Base-by-base conservation (phyloP, 2,113 vertebrate genomes). In the Conger conger region DNA sequence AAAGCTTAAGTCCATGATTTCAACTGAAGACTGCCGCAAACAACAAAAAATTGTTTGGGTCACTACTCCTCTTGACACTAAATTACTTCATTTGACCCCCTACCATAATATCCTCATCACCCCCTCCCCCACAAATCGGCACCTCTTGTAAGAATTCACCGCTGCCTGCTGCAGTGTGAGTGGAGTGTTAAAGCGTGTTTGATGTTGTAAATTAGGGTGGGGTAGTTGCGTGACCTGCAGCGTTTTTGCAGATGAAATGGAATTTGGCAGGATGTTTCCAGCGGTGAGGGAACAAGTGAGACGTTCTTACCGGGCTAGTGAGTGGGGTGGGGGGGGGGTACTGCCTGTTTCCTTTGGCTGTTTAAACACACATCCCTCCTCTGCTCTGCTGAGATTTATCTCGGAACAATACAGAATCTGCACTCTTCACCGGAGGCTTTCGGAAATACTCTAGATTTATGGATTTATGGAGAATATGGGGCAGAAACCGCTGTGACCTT, bases 241-340 rank as follows among this genome's bases (percentile, higher is more conserved):
- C 30, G 50, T 60, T 82, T 42, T n/a, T 18, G 27, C 2, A 16
- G 68, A 86, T 4, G 85, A 82, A 82, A 79, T 50, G 1, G 17
- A 78, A 18, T 35, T 82, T 68, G 57, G 20, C 50, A 82, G 80
- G 85, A 82, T 8, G 63, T 82, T 60, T 86, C 80, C 68, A 50
- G 68, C 80, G 11, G 80, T 15, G 35, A 53, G 33, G 85, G 80
- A 86, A 86, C 80, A 82, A 86, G 85, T 37, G 50, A 82, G 73
- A 82, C 80, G 76, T 85, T 85, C 80, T 76, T 15, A 18, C 38
- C 38, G 79, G 16, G 79, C 17, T 42, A 45, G 80, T 54, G 53
- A 35, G 60, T 68, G 6, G 60, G 60, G 17, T 20, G 60, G 60
- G 60, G 60, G 54, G 54, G 18, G 54, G 7, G 16, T 17, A 16